phyloP scores from a whole-genome alignment of 2,113 vertebrate species.

The Myiozetetes cayanensis region DNA sequence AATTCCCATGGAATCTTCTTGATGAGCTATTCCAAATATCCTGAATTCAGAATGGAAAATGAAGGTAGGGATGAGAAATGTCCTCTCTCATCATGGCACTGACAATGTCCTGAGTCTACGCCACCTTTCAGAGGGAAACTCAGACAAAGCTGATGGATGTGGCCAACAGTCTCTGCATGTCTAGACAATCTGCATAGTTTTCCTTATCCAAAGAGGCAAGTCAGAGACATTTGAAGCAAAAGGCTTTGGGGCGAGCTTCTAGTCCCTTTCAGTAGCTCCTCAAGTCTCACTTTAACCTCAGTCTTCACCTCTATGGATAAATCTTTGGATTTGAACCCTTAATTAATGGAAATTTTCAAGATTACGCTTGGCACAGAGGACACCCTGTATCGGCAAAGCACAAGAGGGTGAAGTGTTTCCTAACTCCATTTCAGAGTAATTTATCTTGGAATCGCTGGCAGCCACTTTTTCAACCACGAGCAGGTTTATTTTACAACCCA shows the following conservation, averaged over 20 bases:
- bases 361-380: background rate
- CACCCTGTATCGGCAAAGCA: background rate
- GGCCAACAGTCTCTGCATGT: background rate
- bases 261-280: constrained; percentile 21
- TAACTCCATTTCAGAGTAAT: background rate
- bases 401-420: background rate
- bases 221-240: background rate
- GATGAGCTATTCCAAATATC: background rate
- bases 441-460: background rate
- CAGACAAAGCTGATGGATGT: background rate
- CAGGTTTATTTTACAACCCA: background rate
- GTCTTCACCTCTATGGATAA: background rate
- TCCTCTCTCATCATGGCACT: background rate
- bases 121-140: background rate
- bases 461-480: background rate
- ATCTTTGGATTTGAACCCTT: background rate
- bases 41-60: background rate
- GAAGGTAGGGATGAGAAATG: background rate
- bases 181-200: constrained; percentile 33
- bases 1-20: background rate
- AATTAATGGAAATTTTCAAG: background rate
- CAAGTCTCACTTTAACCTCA: constrained; percentile 16
- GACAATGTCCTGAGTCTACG: background rate
- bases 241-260: background rate
- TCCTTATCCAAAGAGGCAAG: background rate